Evolutionary conservation across 2,113 vertebrate species (phyloP), one percentile per base, ranked within the genome.

Genomic region (Eleginops maclovinus): DNA sequence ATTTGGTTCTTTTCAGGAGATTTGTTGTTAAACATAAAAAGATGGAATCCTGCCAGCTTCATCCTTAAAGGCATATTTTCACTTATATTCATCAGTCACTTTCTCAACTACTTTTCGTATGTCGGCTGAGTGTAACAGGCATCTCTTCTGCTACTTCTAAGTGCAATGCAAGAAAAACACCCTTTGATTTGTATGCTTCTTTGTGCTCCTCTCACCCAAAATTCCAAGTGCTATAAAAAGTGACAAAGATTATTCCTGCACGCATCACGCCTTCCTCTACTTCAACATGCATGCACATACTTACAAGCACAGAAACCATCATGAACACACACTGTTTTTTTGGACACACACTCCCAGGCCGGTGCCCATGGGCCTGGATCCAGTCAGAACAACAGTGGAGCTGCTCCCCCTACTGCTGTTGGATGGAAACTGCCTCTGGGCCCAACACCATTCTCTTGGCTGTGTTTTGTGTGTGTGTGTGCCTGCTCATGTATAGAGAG

Each of bases 361-460:
- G 40, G 61, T 61, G 81, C 83, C 69, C 75, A 36, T 78, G 77
- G 81, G 85, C 76, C 84, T 89, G 71, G 62, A 85, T 89, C 83
- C 86, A 87, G 74, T 87, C 64, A 89, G 90, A 97, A 96, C 94
- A 94, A 96, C 94, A 97, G 97, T 95, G 94, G 96, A 94, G 96
- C 93, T 94, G 95, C 97, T 97, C 97, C 97, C 97, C 96, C 97
- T 98, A 93, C 96, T 96, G 97, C 93, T 95, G 88, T 80, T 86
- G 91, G 68, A 56, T 66, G 88, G 95, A 91, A 96, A 95, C 95
- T 93, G 89, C 90, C 85, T 82, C 79, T 77, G 83, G 82, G 66
- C 61, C 80, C 79, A 14, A 1, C 19, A 62, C 19, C 51, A 41
- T 47, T 75, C 74, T 61, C 63, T 54, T 59, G 55, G 58, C 75